These are phyloP conservation scores for Netelia virgata DNA, from an alignment of 2,888 invertebrate species.

Conservation along the genomic window DNA sequence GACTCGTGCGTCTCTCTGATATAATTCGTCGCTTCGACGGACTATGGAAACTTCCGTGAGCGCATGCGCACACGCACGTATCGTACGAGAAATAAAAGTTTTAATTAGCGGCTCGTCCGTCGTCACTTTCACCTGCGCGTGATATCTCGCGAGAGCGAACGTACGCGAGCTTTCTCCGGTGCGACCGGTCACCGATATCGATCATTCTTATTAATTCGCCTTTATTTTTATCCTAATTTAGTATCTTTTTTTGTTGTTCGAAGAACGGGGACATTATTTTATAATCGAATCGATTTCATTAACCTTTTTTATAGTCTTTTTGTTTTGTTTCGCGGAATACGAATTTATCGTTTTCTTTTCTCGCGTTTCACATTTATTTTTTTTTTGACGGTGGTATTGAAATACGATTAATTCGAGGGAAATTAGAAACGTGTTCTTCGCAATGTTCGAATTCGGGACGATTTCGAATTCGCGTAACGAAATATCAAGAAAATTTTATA, in stretches of 20 bases:
- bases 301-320: neutral
- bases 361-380: no score
- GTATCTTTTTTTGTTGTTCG: neutral
- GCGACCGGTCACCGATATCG: slow-evolving; percentile 43
- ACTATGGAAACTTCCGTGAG: slow-evolving; percentile 62
- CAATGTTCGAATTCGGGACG: no score
- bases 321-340: no score
- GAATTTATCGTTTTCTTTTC: no score
- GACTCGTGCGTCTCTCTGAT: neutral
- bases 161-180: slow-evolving; percentile 17
- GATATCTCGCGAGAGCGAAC: slow-evolving; percentile 41
- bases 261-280: neutral
- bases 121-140: slow-evolving; percentile 67
- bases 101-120: slow-evolving; percentile 59
- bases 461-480: no score
- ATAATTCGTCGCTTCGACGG: slow-evolving; percentile 60
- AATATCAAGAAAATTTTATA: no score
- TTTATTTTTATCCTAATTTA: slow-evolving; percentile 14
- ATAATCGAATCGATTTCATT: neutral
- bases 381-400: no score
- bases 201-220: slow-evolving; percentile 10
- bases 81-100: slow-evolving; percentile 61
- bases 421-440: no score
- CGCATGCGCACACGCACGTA: neutral
- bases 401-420: no score